These are phyloP conservation scores for Pentamera pediparva DNA, from an alignment of 53 echinoderm and acorn worm species.

Conservation along the genomic window DNA sequence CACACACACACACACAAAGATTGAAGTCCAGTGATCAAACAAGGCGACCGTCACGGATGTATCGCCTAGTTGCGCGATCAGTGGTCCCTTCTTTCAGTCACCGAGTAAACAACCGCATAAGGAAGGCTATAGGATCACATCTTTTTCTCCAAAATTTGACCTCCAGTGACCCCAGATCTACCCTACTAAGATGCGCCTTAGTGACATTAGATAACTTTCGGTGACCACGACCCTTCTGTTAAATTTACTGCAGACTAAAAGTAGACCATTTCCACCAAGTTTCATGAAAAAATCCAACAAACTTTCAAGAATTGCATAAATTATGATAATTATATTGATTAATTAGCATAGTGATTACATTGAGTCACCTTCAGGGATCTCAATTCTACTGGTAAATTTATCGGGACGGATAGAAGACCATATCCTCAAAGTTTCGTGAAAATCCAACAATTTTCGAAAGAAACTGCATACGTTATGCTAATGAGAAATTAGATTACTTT, in stretches of 20 bases:
- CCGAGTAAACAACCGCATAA: background rate
- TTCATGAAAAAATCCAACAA: background rate
- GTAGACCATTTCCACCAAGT: background rate
- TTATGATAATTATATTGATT: background rate
- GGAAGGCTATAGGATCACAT: background rate
- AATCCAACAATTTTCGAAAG: too few species aligned
- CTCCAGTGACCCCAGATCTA: too few species aligned
- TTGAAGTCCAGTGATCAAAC: too few species aligned
- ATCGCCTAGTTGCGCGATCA: too few species aligned
- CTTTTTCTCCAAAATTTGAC: too few species aligned
- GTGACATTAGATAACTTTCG: background rate
- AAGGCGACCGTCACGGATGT: too few species aligned
- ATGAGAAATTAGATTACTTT: too few species aligned
- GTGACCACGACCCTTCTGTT: background rate
- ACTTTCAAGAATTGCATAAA: background rate
- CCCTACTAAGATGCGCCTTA: background rate
- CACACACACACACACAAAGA: too few species aligned
- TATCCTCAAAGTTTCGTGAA: too few species aligned
- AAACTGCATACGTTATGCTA: too few species aligned
- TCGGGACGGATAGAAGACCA: too few species aligned
- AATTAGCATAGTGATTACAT: background rate
- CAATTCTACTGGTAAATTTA: background rate
- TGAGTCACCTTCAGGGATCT: background rate
- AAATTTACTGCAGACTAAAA: background rate
- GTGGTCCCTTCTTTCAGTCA: background rate